A percentile compares a stretch with the other conserved stretches of the same genome.
phyloP scores from a whole-genome alignment of 2,113 vertebrate species.

The Peromyscus californicus region DNA sequence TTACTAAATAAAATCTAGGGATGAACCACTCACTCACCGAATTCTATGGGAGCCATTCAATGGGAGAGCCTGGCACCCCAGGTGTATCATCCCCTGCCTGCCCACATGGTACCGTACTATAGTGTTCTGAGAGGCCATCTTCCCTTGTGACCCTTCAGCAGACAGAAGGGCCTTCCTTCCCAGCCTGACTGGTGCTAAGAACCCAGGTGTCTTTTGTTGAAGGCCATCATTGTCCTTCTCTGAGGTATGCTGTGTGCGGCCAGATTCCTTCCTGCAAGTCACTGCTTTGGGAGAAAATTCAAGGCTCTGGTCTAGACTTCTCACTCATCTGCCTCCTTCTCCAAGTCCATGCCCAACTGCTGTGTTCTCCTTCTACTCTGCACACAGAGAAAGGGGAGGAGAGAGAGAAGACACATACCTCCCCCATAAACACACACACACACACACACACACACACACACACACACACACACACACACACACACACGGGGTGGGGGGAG shows the following conservation, averaged over 20 bases:
- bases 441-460: no score
- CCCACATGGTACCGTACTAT: not conserved
- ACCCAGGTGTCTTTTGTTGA: not conserved
- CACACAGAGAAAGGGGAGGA: not conserved
- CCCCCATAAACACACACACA: no score
- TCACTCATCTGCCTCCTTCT: not conserved
- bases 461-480: no score
- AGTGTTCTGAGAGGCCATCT: not conserved
- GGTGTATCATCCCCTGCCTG: not conserved
- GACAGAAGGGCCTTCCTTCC: not conserved
- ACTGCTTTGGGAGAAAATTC: not conserved
- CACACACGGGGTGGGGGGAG: not conserved
- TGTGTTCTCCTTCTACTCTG: not conserved
- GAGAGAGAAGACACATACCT: not conserved
- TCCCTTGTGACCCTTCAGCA: not conserved
- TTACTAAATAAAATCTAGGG: not conserved
- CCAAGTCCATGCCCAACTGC: not conserved
- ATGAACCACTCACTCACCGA: not conserved
- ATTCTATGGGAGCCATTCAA: not conserved
- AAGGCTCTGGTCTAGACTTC: not conserved
- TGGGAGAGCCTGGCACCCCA: not conserved
- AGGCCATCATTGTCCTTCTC: not conserved
- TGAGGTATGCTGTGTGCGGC: not conserved
- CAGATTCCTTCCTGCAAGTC: not conserved
- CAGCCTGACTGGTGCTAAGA: not conserved